Percentiles rank a stretch among this genome's conserved stretches.
Conservation (phyloP, 2,888 invertebrate species). For the Beris morrisii region DNA sequence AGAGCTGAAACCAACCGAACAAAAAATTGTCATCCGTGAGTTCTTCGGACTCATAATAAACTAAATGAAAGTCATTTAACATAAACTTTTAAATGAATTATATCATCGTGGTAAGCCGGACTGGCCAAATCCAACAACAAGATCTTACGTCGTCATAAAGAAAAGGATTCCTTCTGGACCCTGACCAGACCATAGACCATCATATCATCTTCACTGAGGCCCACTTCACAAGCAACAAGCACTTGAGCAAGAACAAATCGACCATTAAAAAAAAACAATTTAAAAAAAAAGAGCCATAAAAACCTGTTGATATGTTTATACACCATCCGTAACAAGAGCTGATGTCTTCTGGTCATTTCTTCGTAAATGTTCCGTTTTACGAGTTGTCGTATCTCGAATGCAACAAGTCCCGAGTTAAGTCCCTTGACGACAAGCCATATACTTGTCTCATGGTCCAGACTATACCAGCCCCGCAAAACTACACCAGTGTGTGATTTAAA, state of each 20-base stretch:
- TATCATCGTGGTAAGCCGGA: constrained; percentile 6
- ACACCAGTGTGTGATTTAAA: constrained; percentile 5
- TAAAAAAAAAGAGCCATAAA: constrained; percentile 13
- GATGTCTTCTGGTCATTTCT: constrained; percentile 30
- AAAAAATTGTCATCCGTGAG: constrained; percentile 14
- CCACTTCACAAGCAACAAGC: not conserved
- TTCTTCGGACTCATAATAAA: constrained; percentile 25
- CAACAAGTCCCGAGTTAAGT: constrained; percentile 19
- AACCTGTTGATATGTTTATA: constrained; percentile 16
- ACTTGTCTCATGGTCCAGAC: not conserved
- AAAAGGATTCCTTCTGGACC: too few relatives aligned
- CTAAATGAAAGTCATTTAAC: constrained; percentile 23
- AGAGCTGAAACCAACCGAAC: constrained; percentile 6
- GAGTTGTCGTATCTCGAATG: constrained; percentile 29
- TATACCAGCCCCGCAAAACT: not conserved
- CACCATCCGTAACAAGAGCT: constrained; percentile 15
- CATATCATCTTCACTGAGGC: not conserved
- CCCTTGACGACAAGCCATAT: constrained; percentile 7
- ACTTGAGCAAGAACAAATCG: not conserved
- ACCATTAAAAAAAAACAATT: not conserved
- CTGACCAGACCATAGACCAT: not conserved
- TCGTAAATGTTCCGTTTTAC: constrained; percentile 31
- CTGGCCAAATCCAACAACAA: constrained; percentile 1
- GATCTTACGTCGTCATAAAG: too few relatives aligned
- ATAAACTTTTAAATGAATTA: constrained; percentile 25